Conservation (phyloP, 2,113 vertebrate genomes). For the Xyrauchen texanus region DNA sequence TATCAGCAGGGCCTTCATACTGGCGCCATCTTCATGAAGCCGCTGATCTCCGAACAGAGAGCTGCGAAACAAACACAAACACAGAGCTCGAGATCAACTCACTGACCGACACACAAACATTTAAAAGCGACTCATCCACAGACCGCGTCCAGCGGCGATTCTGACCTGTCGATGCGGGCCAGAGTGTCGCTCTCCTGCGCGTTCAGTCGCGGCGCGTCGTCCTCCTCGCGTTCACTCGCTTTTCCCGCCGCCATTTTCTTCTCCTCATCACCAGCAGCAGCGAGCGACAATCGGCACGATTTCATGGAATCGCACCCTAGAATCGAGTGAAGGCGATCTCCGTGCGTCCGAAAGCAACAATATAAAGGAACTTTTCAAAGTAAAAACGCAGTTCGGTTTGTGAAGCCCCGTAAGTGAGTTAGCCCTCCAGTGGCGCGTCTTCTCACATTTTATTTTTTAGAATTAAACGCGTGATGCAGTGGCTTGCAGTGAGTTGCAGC, state of each 20-base stretch:
- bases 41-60: slow-evolving; percentile 93
- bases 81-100: slow-evolving; percentile 71
- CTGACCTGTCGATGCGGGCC: slow-evolving; percentile 86
- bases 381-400: slow-evolving; percentile 20
- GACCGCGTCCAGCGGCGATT: neutral
- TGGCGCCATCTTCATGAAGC: slow-evolving; percentile 98
- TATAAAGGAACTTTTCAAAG: slow-evolving; percentile 44
- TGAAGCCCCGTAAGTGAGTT: slow-evolving; percentile 44
- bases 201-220: slow-evolving; percentile 93
- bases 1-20: slow-evolving; percentile 94
- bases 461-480: slow-evolving; percentile 22
- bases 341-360: slow-evolving; percentile 27
- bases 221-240: slow-evolving; percentile 93
- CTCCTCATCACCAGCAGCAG: slow-evolving; percentile 92
- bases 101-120: slow-evolving; percentile 7
- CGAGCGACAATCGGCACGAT: slow-evolving; percentile 94
- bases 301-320: slow-evolving; percentile 84
- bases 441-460: slow-evolving; percentile 57
- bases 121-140: neutral
- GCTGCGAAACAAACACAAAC: slow-evolving; percentile 79
- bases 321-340: slow-evolving; percentile 65
- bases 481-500: slow-evolving; percentile 26
- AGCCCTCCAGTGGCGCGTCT: slow-evolving; percentile 36
- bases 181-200: slow-evolving; percentile 85
- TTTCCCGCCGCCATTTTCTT: slow-evolving; percentile 99